Evolutionary conservation across 2,888 invertebrate species (phyloP), one percentile per base, ranked within the genome.

Genomic region (Drosophila cracens): DNA sequence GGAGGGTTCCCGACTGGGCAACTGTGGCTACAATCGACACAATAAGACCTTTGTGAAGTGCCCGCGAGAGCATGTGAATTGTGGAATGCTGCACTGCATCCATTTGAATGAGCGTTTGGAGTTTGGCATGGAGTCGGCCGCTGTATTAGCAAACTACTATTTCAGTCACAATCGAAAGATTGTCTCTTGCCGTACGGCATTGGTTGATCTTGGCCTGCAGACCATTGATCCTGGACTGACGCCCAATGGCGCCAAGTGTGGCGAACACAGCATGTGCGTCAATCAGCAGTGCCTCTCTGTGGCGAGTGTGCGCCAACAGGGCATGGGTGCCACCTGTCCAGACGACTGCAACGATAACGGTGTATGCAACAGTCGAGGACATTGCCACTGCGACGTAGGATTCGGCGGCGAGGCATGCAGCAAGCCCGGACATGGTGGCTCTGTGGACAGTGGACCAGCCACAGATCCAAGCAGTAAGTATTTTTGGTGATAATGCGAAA

Each of bases 1-100:
- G 0, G 96, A 96, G 82, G 98, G 98, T 1, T 95, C 95, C 86
- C 94, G 95, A 89, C 94, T 96, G 90, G 99, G 99, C 21, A 99
- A 99, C 93, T 99, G 99, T 93, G 99, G 99, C 40, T 98, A 97
- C 93, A 96, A 97, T 92, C 95, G 97, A 53, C 92, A 96, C 1
- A 95, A 95, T 58, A 95, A 96, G 70, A 94, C 95, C 13, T 99
- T 95, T 93, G 93, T 94, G 46, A 95, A 95, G 66, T 99, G 99
- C 91, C 93, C 94, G 4, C 92, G 94, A 62, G 95, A 95, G 95
- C 95, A 99, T 93, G 95, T 96, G 0, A 93, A 96, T 73, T 99
- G 99, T 94, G 99, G 99, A 6, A 96, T 98, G 95, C 94, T 99
- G 60, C 99, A 99, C 93, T 99, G 99, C 92, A 95, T 96, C 10